These are phyloP conservation scores for Arizona elegans DNA, from an alignment of 2,113 vertebrate species.

Conservation along the genomic window DNA sequence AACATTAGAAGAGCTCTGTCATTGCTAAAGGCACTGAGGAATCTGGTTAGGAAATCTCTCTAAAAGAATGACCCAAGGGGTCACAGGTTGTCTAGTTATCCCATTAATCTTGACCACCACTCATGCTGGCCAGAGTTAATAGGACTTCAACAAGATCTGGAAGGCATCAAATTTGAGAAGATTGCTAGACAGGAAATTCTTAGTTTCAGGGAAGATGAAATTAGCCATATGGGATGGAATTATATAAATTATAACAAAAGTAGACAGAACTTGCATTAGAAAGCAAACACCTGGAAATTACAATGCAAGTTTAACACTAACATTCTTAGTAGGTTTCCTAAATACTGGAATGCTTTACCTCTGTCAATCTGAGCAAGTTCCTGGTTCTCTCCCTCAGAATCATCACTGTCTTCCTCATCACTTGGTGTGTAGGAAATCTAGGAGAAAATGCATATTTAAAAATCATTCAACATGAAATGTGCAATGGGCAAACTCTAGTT, in stretches of 20 bases:
- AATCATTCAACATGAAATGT: conserved; percentile 20
- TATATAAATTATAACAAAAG: background rate
- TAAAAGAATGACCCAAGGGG: background rate
- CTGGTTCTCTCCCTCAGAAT: conserved; percentile 91
- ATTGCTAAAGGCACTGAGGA: background rate
- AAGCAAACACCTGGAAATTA: background rate
- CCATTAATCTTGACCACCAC: background rate
- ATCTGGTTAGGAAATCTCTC: background rate
- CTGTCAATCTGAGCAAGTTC: conserved; percentile 90
- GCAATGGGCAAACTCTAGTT: background rate
- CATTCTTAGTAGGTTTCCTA: background rate
- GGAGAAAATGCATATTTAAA: conserved; percentile 43
- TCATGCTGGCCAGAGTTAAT: background rate
- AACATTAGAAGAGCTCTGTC: background rate
- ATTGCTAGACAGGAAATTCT: background rate
- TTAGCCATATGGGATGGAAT: background rate
- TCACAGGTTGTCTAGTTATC: background rate
- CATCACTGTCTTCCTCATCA: conserved; percentile 87
- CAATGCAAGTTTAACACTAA: background rate
- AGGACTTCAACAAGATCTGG: background rate
- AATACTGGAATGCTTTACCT: conserved; percentile 68
- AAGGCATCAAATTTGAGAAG: background rate
- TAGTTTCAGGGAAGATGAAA: background rate
- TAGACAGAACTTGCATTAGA: background rate
- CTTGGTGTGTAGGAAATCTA: conserved; percentile 88